A percentile compares a stretch with the other conserved stretches of the same genome.
phyloP scores from a whole-genome alignment of 1,140 invertebrate genomes.

The Brachionus asplanchnoidis region DNA sequence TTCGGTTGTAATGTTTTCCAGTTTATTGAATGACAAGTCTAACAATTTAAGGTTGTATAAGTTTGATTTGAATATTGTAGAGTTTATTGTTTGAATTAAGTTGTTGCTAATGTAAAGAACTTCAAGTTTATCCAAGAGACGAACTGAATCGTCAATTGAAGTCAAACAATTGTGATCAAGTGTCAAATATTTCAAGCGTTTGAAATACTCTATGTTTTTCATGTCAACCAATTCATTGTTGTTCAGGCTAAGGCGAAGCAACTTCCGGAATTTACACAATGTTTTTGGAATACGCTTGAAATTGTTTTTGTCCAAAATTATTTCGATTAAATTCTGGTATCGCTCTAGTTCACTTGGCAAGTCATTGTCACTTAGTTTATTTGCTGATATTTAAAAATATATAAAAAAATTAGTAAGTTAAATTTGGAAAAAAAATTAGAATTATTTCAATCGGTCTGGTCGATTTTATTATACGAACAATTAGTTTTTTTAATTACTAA shows the following conservation, averaged over 20 bases:
- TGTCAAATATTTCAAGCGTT: constrained; percentile 2
- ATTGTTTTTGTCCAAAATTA: constrained; percentile 10
- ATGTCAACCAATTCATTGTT: constrained; percentile 17
- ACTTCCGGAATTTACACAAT: background rate
- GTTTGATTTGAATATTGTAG: constrained; percentile 10
- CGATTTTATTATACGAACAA: too few relatives aligned
- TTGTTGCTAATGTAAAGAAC: background rate
- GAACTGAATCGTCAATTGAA: background rate
- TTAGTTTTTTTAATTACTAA: too few relatives aligned
- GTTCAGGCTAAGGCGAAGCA: background rate
- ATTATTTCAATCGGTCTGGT: background rate
- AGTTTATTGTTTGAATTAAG: background rate
- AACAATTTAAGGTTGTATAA: constrained; percentile 9
- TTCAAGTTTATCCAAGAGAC: constrained; percentile 5
- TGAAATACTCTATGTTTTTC: constrained; percentile 33
- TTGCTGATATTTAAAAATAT: background rate
- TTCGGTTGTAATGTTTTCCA: background rate
- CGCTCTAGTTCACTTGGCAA: background rate
- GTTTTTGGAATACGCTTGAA: constrained; percentile 17
- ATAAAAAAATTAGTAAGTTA: background rate
- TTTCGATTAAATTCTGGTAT: constrained; percentile 8
- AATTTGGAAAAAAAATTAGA: too few relatives aligned
- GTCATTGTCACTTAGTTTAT: constrained; percentile 17
- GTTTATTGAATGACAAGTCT: constrained; percentile 16
- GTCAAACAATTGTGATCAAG: constrained; percentile 13